Conservation (phyloP, 2,888 invertebrate species). For the Thumatha senex region DNA sequence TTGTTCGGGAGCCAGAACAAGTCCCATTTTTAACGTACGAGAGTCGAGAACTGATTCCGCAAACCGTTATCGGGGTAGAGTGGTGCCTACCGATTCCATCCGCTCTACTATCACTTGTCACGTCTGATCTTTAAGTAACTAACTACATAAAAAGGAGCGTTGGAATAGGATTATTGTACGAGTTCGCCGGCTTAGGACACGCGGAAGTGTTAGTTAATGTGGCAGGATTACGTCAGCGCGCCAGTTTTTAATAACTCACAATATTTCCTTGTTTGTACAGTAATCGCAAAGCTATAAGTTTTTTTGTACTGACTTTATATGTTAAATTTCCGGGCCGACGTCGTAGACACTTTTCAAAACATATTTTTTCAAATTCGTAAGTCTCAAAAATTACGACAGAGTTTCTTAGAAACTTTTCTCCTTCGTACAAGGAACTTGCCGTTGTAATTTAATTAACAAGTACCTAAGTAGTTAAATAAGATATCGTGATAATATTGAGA, state of each 20-base stretch:
- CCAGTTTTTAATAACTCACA: slow-evolving; percentile 78
- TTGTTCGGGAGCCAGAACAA: slow-evolving; percentile 76
- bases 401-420: too few relatives aligned
- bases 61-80: slow-evolving; percentile 63
- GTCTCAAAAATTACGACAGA: too few relatives aligned
- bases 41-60: slow-evolving; percentile 66
- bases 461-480: slow-evolving; percentile 36
- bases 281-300: slow-evolving; percentile 50
- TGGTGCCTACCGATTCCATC: slow-evolving; percentile 47
- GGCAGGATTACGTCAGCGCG: slow-evolving; percentile 76
- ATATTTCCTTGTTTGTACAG: slow-evolving; percentile 76
- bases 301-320: slow-evolving; percentile 36
- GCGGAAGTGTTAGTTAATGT: slow-evolving; percentile 71
- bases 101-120: slow-evolving; percentile 41
- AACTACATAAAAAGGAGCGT: slow-evolving; percentile 26
- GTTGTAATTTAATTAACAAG: slow-evolving; percentile 26
- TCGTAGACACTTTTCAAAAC: slow-evolving; percentile 10
- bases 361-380: neutral
- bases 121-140: slow-evolving; percentile 30
- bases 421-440: slow-evolving; percentile 25
- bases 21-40: slow-evolving; percentile 71
- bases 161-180: slow-evolving; percentile 44
- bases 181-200: slow-evolving; percentile 64
- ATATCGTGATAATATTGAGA: slow-evolving; percentile 58
- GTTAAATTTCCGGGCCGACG: slow-evolving; percentile 33